These are phyloP conservation scores for Arenaria interpres DNA, from an alignment of 2,113 vertebrate genomes.

Conservation along the genomic window DNA sequence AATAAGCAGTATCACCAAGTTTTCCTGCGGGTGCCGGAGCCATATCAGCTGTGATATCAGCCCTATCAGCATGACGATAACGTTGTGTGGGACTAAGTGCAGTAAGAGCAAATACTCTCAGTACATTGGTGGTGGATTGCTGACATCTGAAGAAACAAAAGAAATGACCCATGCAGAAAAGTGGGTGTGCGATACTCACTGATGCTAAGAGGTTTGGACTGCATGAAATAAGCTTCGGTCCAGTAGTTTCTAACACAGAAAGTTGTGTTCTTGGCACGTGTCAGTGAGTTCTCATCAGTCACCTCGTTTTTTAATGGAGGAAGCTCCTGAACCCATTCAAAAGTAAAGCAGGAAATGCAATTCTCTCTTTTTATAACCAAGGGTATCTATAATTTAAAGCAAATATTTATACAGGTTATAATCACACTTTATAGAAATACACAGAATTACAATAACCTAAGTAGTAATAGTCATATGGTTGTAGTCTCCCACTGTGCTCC, in stretches of 20 bases:
- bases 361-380: not conserved
- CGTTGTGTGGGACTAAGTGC: not conserved
- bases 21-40: not conserved
- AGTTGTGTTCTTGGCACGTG: not conserved
- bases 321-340: not conserved
- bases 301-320: not conserved
- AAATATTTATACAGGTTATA: not conserved
- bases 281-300: not conserved
- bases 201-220: not conserved
- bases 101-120: not conserved
- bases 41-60: not conserved
- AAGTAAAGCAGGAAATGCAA: not conserved
- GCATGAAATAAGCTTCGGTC: not conserved
- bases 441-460: not conserved
- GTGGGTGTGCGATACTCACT: accelerated
- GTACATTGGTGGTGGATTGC: accelerated
- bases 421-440: not conserved
- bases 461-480: not conserved
- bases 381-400: not conserved
- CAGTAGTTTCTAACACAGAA: not conserved
- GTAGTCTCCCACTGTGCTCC: not conserved
- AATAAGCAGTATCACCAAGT: not conserved
- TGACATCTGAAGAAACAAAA: not conserved
- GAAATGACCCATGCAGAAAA: not conserved
- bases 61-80: not conserved